Evolutionary conservation across 2,797 vertebrate species (phyloP).

Genomic region (Eremophila alpestris): DNA sequence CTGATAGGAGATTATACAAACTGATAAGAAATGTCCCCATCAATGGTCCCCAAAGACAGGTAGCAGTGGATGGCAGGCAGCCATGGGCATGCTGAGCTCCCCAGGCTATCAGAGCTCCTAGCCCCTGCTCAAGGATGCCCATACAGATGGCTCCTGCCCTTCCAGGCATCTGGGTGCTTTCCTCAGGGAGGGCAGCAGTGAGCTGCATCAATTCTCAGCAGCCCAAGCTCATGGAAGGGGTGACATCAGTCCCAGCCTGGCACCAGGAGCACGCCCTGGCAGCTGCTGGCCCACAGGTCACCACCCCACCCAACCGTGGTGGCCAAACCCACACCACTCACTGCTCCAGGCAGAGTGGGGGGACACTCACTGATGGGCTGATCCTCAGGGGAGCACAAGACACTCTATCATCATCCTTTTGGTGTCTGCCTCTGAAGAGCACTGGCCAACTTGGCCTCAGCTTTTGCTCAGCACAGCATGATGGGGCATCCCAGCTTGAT

Average conservation of each 20-base stretch:
- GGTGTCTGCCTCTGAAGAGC: background rate
- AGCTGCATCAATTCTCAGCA: background rate
- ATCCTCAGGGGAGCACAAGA: background rate
- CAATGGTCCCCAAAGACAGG: background rate
- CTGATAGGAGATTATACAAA: background rate
- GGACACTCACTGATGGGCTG: background rate
- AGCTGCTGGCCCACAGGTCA: background rate
- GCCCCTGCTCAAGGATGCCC: background rate
- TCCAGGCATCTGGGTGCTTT: background rate
- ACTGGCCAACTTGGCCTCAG: background rate
- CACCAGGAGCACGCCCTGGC: accelerated
- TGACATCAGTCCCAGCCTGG: background rate
- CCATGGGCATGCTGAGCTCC: accelerated
- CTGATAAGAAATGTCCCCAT: background rate
- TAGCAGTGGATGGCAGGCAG: accelerated
- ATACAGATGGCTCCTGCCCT: background rate
- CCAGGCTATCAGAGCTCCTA: background rate
- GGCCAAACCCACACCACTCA: accelerated
- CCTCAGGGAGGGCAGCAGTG: background rate
- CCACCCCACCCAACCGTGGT: accelerated
- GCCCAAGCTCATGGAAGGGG: accelerated
- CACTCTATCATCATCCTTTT: accelerated
- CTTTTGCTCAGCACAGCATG: background rate
- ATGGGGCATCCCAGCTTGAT: background rate
- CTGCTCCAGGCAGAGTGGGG: accelerated